Evolutionary conservation across 2,113 vertebrate genomes (phyloP).

Genomic region (Fulmarus glacialis): DNA sequence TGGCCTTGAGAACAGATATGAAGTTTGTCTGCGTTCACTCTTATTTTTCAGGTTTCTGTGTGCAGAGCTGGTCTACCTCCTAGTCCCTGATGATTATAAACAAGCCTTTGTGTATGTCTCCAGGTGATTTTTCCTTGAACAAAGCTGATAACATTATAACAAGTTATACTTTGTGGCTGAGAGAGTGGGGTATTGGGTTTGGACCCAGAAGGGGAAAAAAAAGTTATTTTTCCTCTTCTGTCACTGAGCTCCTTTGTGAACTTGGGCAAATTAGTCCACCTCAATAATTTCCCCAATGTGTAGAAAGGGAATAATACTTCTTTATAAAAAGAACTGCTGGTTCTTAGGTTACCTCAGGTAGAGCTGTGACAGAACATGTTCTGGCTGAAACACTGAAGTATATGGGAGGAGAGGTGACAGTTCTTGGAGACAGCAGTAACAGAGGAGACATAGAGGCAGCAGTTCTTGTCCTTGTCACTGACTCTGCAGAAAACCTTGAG

Average conservation of each 20-base stretch:
- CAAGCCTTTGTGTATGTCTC: not conserved
- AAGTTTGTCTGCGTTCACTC: not conserved
- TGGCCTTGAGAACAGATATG: not conserved
- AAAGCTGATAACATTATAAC: not conserved
- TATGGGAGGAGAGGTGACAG: not conserved
- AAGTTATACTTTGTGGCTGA: not conserved
- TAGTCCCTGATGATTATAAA: not conserved
- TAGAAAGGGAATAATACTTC: not conserved
- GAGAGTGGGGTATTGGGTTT: not conserved
- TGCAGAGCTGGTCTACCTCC: not conserved
- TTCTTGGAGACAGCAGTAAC: not conserved
- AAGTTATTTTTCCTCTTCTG: not conserved
- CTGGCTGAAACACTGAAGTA: not conserved
- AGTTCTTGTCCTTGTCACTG: not conserved
- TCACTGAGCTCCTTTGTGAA: not conserved
- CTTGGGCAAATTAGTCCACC: not conserved
- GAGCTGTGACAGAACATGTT: not conserved
- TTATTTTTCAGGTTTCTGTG: conserved; percentile 10
- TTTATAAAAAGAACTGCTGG: not conserved
- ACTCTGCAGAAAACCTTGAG: not conserved
- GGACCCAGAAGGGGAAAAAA: not conserved
- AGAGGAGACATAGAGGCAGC: not conserved
- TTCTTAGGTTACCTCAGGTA: not conserved
- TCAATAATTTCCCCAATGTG: not conserved
- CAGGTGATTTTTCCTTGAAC: not conserved